These are phyloP conservation scores for Druon quercuslanigerum DNA, from an alignment of 1,140 invertebrate genomes.

Conservation along the genomic window DNA sequence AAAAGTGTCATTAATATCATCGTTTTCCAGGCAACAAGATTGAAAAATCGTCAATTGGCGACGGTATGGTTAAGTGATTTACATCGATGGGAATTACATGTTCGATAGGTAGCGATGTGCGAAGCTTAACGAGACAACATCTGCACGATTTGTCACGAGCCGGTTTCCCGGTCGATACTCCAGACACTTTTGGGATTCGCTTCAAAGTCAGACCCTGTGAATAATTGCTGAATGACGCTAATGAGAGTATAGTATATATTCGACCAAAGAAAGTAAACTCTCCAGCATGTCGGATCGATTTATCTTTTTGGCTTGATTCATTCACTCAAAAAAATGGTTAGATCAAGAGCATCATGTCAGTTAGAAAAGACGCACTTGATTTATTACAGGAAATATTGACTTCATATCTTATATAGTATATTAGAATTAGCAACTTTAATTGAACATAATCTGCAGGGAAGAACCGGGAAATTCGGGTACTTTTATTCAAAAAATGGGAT, in stretches of 20 bases:
- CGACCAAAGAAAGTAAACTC: slow-evolving; percentile 50
- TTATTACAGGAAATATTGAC: background rate
- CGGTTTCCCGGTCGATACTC: slow-evolving; percentile 55
- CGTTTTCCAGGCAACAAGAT: background rate
- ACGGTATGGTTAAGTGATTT: slow-evolving; percentile 55
- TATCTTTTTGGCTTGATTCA: slow-evolving; percentile 23
- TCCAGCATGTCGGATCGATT: slow-evolving; percentile 56
- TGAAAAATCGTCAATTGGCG: slow-evolving; percentile 55
- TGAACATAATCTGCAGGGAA: no score
- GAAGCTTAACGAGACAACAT: slow-evolving; percentile 70
- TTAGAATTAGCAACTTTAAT: background rate
- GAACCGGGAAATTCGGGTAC: no score
- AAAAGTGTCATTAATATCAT: background rate
- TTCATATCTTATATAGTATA: background rate
- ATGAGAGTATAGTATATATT: slow-evolving; percentile 69
- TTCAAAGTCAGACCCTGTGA: slow-evolving; percentile 64
- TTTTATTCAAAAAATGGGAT: no score
- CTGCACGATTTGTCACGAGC: slow-evolving; percentile 71
- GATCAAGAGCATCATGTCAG: slow-evolving; percentile 7
- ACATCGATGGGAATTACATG: slow-evolving; percentile 41
- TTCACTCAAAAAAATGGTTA: background rate
- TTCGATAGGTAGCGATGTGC: slow-evolving; percentile 60
- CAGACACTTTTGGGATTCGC: slow-evolving; percentile 48
- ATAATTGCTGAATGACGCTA: slow-evolving; percentile 74
- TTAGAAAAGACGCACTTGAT: background rate